Evolutionary conservation across 2,888 invertebrate genomes (phyloP), one percentile per base, ranked within the genome.

Genomic region (Catocala fraxini): DNA sequence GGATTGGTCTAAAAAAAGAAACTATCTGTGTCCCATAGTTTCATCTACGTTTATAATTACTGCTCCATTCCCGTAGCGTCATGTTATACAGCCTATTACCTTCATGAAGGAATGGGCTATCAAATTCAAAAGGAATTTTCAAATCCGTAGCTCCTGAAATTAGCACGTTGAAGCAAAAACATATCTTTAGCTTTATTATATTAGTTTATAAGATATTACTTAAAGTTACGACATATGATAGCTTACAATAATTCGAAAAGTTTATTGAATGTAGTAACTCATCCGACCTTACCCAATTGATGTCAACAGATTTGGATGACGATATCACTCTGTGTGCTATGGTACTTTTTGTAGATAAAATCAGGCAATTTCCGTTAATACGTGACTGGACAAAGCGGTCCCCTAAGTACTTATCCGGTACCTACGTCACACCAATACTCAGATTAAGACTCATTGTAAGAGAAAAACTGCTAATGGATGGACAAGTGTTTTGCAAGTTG

Each of bases 281-380:
- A 47, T 54, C 35, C 53, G 15, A 4, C 56, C 11, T 56, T 41
- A 15, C 42, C 6, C 12, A 45, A 55, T 63, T 46, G 39, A 60
- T 48, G 48, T 45, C 56, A 42, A 43, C 47, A 63, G 45, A 59
- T 59, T n/a, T 55, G 25, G 51, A 52, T 33, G 47, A 15, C 34
- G 58, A 65, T 61, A 61, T 53, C 46, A 49, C 45, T 25, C 25
- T 3, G 15, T 15, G 15, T 49, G 39, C 9, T 62, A 10, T 49
- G 2, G 15, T 46, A 12, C 12, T 60, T 64, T 63, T 59, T 51
- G 34, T 43, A 47, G 63, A 59, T 68, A 61, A 51, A 60, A 68
- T 63, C 55, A 56, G 51, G 33, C 42, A 52, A 65, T 61, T 57
- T 59, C 53, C 51, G 11, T 39, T 42, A 41, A 46, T 53, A 58